These are phyloP conservation scores for Rhingia campestris DNA, from an alignment of 2,888 invertebrate genomes.

Conservation along the genomic window DNA sequence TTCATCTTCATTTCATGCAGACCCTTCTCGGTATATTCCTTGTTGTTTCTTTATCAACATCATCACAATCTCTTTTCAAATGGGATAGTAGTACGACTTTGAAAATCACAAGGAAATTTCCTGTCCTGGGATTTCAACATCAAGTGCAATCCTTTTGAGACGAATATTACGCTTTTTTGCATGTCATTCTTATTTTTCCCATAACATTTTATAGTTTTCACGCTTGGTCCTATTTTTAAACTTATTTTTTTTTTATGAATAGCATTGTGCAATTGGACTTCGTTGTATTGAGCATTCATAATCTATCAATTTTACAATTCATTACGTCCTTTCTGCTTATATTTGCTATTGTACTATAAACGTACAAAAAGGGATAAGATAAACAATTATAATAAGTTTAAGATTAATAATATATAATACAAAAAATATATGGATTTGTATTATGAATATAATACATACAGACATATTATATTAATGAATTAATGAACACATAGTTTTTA, in stretches of 20 bases:
- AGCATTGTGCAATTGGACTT: slow-evolving; percentile 12
- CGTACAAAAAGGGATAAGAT: neutral
- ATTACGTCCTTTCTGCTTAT: slow-evolving; percentile 75
- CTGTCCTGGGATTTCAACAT: slow-evolving; percentile 89
- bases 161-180: slow-evolving; percentile 77
- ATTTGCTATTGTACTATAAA: slow-evolving; percentile 6
- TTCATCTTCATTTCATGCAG: slow-evolving; percentile 53
- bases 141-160: slow-evolving; percentile 85
- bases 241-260: slow-evolving; percentile 10
- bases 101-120: slow-evolving; percentile 90
- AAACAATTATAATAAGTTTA: too few relatives aligned
- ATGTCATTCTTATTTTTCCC: slow-evolving; percentile 48
- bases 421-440: too few relatives aligned
- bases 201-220: slow-evolving; percentile 36
- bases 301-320: slow-evolving; percentile 81
- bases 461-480: too few relatives aligned
- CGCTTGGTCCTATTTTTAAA: slow-evolving; percentile 27
- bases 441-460: too few relatives aligned
- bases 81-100: slow-evolving; percentile 90
- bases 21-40: slow-evolving; percentile 26
- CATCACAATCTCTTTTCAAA: slow-evolving; percentile 53
- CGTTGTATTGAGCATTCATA: slow-evolving; percentile 77
- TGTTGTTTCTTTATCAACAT: slow-evolving; percentile 53
- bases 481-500: too few relatives aligned
- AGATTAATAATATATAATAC: too few relatives aligned